phyloP scores from a whole-genome alignment of 2,797 vertebrate species.

The Mico argentatus region DNA sequence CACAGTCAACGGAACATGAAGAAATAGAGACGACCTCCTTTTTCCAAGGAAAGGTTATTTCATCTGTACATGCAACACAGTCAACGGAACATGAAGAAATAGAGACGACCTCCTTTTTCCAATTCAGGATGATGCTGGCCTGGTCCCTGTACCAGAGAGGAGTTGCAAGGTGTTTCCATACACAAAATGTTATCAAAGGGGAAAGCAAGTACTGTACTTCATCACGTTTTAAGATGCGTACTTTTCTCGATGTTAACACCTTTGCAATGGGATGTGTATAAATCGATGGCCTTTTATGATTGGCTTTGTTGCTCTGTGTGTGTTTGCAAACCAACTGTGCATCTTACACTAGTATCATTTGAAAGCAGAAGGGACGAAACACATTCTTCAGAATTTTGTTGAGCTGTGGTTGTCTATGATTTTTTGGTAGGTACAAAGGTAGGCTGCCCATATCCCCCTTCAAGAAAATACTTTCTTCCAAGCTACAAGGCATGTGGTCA shows the following conservation, averaged over 20 bases:
- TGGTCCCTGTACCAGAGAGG: neutral
- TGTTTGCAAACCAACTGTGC: neutral
- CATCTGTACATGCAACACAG: neutral
- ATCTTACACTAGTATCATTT: neutral
- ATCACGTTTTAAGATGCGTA: neutral
- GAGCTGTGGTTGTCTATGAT: neutral
- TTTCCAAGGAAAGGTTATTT: neutral
- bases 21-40: too few relatives aligned
- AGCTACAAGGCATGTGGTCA: neutral
- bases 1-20: too few relatives aligned
- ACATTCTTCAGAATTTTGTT: neutral
- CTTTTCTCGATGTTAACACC: neutral
- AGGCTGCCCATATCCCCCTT: neutral
- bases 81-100: neutral
- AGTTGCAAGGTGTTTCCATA: neutral
- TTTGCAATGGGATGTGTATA: neutral
- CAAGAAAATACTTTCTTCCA: neutral
- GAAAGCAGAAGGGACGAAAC: neutral
- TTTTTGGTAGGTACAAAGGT: neutral
- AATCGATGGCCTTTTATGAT: neutral
- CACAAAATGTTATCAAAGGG: neutral
- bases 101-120: neutral
- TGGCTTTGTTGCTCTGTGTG: neutral
- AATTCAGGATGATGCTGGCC: neutral
- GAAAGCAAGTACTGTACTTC: neutral